Evolutionary conservation across 2,888 invertebrate genomes (phyloP).

Genomic region (Tineola bisselliella): DNA sequence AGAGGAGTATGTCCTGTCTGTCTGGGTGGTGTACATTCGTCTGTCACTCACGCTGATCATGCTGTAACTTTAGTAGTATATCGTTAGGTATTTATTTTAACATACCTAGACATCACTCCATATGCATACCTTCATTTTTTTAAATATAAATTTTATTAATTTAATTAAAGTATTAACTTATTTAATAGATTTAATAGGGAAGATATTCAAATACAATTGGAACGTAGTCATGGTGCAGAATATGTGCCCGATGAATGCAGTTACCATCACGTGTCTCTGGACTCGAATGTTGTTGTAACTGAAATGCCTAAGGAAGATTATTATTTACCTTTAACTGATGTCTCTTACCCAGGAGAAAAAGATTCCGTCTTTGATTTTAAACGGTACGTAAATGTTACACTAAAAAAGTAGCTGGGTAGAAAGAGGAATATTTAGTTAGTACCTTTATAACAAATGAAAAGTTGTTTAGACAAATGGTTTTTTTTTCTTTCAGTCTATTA

Average conservation of each 20-base stretch:
- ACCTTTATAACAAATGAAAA: not conserved
- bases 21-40: too few species aligned
- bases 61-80: too few species aligned
- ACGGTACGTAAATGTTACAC: slow-evolving; percentile 30
- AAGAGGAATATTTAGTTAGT: too few species aligned
- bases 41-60: too few species aligned
- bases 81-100: too few species aligned
- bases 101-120: too few species aligned
- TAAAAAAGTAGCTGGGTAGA: too few species aligned
- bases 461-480: too few species aligned
- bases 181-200: not conserved
- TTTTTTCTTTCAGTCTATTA: slow-evolving; percentile 30
- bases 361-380: slow-evolving; percentile 46
- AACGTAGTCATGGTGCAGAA: not conserved
- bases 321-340: slow-evolving; percentile 47
- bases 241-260: slow-evolving; percentile 26
- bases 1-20: too few species aligned
- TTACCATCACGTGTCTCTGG: slow-evolving; percentile 27
- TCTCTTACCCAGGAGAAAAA: slow-evolving; percentile 46
- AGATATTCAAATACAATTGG: not conserved
- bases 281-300: slow-evolving; percentile 21
- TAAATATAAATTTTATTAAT: too few species aligned
- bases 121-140: too few species aligned
- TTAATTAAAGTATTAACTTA: too few species aligned
- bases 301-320: slow-evolving; percentile 30